phyloP scores from a whole-genome alignment of 2,888 invertebrate genomes.

The Dione juno region DNA sequence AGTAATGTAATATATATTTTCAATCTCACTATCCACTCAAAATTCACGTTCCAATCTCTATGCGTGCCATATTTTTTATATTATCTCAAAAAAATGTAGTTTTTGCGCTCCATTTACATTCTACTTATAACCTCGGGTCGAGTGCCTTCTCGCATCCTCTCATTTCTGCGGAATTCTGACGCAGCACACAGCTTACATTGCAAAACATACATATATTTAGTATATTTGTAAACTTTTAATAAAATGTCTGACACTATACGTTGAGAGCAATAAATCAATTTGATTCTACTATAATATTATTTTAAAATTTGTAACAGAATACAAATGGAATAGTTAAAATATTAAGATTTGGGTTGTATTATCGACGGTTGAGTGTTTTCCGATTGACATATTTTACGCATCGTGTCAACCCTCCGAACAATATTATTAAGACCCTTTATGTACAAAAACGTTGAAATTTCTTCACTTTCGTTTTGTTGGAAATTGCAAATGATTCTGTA shows the following conservation, averaged over 20 bases:
- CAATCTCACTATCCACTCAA: conserved; percentile 4
- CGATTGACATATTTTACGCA: conserved; percentile 28
- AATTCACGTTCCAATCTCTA: conserved; percentile 8
- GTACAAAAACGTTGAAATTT: background rate
- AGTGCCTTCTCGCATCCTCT: conserved; percentile 73
- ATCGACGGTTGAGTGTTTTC: conserved; percentile 23
- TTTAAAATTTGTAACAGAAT: background rate
- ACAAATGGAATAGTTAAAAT: conserved; percentile 8
- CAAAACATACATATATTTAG: conserved; percentile 2
- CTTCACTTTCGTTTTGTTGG: background rate
- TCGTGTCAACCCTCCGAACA: conserved; percentile 21
- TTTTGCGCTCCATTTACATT: conserved; percentile 41
- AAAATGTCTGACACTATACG: no score
- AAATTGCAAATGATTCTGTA: background rate
- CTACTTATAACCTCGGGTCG: conserved; percentile 64
- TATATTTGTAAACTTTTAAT: background rate
- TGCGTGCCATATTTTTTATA: conserved; percentile 25
- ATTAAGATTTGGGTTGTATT: conserved; percentile 13
- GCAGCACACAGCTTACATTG: conserved; percentile 55
- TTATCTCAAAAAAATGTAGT: conserved; percentile 37
- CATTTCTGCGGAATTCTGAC: conserved; percentile 76
- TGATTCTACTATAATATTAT: background rate
- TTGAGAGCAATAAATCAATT: no score
- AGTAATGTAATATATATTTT: conserved; percentile 7
- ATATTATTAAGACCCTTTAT: conserved; percentile 18